These are phyloP conservation scores for Disparrhopalites patrizii DNA, from an alignment of 2,888 invertebrate genomes.

Conservation along the genomic window DNA sequence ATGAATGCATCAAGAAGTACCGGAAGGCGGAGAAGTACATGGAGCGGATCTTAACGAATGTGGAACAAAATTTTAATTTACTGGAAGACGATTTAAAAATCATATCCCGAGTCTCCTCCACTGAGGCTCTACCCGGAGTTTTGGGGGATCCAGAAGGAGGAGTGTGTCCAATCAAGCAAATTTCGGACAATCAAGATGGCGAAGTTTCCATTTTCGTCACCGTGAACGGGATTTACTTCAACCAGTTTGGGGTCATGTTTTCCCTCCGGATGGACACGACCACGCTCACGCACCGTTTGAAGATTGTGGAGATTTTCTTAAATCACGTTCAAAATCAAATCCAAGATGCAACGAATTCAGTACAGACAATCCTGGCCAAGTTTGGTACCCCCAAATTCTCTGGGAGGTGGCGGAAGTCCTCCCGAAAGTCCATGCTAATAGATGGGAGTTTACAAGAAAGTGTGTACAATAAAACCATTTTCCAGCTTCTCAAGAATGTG, in stretches of 20 bases:
- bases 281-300: not conserved
- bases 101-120: constrained; percentile 7
- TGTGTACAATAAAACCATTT: constrained; percentile 19
- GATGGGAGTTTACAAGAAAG: constrained; percentile 10
- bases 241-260: constrained; percentile 17
- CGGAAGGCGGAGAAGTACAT: constrained; percentile 12
- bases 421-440: not conserved
- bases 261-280: constrained; percentile 13
- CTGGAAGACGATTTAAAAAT: constrained; percentile 12
- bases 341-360: not conserved
- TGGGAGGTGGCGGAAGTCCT: not conserved
- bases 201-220: constrained; percentile 19
- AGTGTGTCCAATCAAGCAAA: not conserved
- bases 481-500: constrained; percentile 10
- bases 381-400: constrained; percentile 5
- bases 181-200: not conserved
- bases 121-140: not conserved
- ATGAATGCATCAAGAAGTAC: not conserved
- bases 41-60: not conserved
- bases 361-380: not conserved
- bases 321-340: not conserved
- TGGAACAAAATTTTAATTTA: constrained; percentile 15
- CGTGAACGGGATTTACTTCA: constrained; percentile 15
- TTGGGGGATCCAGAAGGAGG: not conserved
- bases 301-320: constrained; percentile 13